Base-by-base conservation (phyloP, 2,797 vertebrate genomes). In the Eulemur coronatus region DNA sequence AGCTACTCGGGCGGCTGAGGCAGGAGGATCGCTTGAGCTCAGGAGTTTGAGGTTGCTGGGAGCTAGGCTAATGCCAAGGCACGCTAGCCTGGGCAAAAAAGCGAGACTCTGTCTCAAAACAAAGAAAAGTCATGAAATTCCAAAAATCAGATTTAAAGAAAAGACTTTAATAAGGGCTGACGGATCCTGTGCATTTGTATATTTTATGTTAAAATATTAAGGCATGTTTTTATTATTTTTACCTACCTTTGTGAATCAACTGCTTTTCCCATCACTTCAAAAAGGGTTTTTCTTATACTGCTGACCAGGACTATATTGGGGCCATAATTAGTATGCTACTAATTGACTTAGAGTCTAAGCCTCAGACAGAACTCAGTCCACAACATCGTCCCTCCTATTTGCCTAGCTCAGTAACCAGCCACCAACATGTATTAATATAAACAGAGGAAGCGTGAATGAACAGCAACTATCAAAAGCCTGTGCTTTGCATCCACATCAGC, bases 131-230 rank as follows among this genome's bases (percentile, higher is more conserved):
- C 33, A 61, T 33, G 15, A 41, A 59, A 28, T 11, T 4, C 24
- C 24, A 73, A 41, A 70, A 43, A 70, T 84, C 18, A 41, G n/a
- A 96, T 73, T 86, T 50, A 70, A 57, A 87, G 26, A 69, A 92
- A 18, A 79, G 15, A 33, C 2, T 85, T 84, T 38, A 82, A 43
- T 50, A 90, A 96, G 35, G 35, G 5, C 57, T 55, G 10, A 79
- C 24, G 75, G 72, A 79, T 80, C 55, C 20, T 18, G 6, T 46
- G 4, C 35, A 55, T 38, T 81, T 61, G n/a, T 43, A 50, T 7
- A 46, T 84, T 89, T 79, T 92, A 70, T 43, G 20, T 30, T 69
- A 87, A 91, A 81, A 69, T 84, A 75, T 52, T 67, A 92, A 79
- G 18, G 4, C 9, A 33, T 43, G 5, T 9, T 72, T 91, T 95